Base-by-base conservation (phyloP, 1,140 invertebrate species). In the Pinna nobilis region DNA sequence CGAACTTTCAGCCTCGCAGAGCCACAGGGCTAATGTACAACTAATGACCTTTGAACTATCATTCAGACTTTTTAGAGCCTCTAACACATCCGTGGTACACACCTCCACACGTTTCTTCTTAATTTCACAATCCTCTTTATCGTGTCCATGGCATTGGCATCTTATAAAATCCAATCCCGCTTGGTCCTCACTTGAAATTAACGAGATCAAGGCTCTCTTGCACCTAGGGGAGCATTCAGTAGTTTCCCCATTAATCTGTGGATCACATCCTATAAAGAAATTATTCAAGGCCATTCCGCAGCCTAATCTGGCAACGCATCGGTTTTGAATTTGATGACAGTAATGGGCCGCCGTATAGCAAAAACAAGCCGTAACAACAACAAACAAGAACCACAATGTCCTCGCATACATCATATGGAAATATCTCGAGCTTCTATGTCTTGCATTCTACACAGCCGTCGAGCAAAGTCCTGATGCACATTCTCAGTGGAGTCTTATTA, bases 1-100 rank as follows among this genome's bases (percentile, higher is more conserved):
- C 9, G 80, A 76, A 9, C 83, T 86, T 71, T 87, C 86, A 9
- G 86, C 85, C 61, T 83, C 82, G 59, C 86, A 87, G 39, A 86
- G 76, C 74, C 76, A 77, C 23, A 68, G 41, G 5, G 86, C 86
- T 35, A 86, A 69, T 4, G 76, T 69, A 66, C 86, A 87, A 33
- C 74, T 78, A 30, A 87, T 71, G 3, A 71, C 32, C 1, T 68
- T 64, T 1, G 63, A 33, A 3, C 74, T 60, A 51, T 81, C 77
- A 33, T 78, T 51, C 0, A 84, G 50, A 23, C 68, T 69, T 18
- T 74, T 39, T 69, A 85, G 74, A 9, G 79, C 75, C 1, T 55
- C 47, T 7, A 83, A 50, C 1, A 86, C 84, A 47, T 77, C 81
- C 4, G 63, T 66, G 28, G 75, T 66, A 59, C 85, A 86, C 18